These are phyloP conservation scores for Acromyrmex echinatior DNA, from an alignment of 1,140 invertebrate species.

Conservation along the genomic window DNA sequence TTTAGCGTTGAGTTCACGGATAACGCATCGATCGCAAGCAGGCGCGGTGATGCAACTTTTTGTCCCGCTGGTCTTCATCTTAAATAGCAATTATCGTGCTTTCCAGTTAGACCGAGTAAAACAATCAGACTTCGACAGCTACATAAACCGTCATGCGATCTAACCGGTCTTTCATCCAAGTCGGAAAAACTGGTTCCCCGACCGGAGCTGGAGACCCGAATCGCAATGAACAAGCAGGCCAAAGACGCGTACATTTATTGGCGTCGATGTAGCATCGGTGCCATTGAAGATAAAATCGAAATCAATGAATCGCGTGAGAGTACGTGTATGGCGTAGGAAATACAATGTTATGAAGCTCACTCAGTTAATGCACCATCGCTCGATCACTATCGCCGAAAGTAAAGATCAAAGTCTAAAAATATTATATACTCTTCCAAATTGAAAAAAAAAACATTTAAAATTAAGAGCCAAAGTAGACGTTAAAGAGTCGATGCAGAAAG, in stretches of 20 bases:
- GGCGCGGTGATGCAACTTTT: slow-evolving; percentile 65
- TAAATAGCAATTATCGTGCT: slow-evolving; percentile 75
- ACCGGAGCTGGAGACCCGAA: slow-evolving; percentile 48
- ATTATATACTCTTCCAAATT: background rate
- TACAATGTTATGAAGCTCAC: background rate
- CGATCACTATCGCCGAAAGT: background rate
- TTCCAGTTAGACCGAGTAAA: slow-evolving; percentile 73
- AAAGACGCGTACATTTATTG: slow-evolving; percentile 66
- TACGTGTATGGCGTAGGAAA: background rate
- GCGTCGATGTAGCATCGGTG: slow-evolving; percentile 46
- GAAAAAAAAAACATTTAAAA: background rate
- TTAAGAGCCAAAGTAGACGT: too few relatives aligned
- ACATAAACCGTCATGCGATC: slow-evolving; percentile 64
- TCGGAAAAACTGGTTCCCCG: slow-evolving; percentile 74
- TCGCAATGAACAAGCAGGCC: slow-evolving; percentile 63
- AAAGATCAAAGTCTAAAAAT: background rate
- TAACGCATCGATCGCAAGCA: slow-evolving; percentile 35
- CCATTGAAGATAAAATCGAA: slow-evolving; percentile 60
- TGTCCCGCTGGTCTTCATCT: slow-evolving; percentile 60
- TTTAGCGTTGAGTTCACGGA: slow-evolving; percentile 18
- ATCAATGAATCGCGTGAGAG: slow-evolving; percentile 45
- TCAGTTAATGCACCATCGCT: background rate
- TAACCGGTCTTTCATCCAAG: slow-evolving; percentile 72
- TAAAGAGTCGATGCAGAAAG: too few relatives aligned
- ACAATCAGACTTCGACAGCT: slow-evolving; percentile 67